A percentile compares a stretch with the other conserved stretches of the same genome.
Conservation (phyloP, 2,113 vertebrate genomes). For the Phyllostomus discolor region DNA sequence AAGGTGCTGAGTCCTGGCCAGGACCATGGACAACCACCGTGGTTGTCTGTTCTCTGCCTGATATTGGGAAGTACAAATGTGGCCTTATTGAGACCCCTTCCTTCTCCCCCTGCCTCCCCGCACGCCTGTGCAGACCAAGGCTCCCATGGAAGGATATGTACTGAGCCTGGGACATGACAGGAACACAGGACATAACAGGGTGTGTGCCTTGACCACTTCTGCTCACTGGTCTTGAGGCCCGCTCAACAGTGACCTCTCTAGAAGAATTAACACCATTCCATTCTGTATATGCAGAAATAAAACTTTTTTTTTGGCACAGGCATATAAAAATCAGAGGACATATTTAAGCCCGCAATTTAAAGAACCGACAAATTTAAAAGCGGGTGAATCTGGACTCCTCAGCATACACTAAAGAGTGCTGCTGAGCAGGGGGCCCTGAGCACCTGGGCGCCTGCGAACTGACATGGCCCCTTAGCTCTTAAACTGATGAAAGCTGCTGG, state of each 20-base stretch:
- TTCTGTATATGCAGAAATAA: background rate
- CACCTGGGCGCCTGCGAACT: accelerated
- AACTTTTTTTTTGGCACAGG: background rate
- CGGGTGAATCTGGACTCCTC: background rate
- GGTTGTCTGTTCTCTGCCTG: background rate
- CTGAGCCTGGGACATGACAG: no score
- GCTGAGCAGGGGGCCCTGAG: background rate
- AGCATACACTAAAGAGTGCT: accelerated
- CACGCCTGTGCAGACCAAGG: background rate
- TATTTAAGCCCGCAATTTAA: background rate
- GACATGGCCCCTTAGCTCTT: background rate
- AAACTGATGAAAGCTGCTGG: background rate
- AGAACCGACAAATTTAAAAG: background rate
- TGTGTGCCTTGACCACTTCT: background rate
- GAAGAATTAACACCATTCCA: background rate
- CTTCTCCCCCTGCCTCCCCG: no score
- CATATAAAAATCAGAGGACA: background rate
- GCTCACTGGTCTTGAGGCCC: background rate
- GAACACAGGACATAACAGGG: background rate
- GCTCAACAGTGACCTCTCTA: background rate
- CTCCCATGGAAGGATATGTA: background rate
- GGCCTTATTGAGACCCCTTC: background rate
- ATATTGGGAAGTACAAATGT: accelerated
- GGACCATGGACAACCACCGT: background rate
- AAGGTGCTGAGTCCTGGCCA: background rate